Evolutionary conservation across 2,113 vertebrate species (phyloP), one percentile per base, ranked within the genome.

Genomic region (Apaloderma vittatum): DNA sequence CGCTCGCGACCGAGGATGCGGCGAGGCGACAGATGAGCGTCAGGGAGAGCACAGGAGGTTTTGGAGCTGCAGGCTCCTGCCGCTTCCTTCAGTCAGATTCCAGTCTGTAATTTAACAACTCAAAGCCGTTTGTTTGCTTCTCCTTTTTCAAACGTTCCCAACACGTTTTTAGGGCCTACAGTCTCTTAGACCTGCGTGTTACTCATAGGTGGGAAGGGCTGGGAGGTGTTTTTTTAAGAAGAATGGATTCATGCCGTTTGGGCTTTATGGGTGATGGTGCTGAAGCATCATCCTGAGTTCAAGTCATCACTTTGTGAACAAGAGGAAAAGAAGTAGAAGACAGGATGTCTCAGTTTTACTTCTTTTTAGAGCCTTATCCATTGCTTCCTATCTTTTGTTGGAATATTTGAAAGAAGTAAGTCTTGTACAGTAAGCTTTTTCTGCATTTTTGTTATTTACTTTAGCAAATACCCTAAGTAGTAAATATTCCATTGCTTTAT

Each of bases 101-200:
- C 34, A 75, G 14, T 12, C 48, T 79, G 26, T 12, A 22, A 3
- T 17, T 54, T 49, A 51, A 30, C 24, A 62, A 15, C 40, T 54
- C 37, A 80, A 46, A 18, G 34, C 34, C 24, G 63, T 24, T 1
- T 19, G 57, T 21, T 40, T 11, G 24, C 6, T 62, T 27, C 23
- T 22, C 1, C 11, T 22, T 34, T 48, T 62, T 30, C 16, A 23
- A 9, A 2, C 13, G 26, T 16, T 73, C 40, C 58, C 29, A 7
- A 81, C 8, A 0, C 5, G 3, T 32, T 30, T 45, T 8, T 40
- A 54, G 21, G 79, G 32, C 19, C 45, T 24, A 4, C 29, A 32
- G 66, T 15, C 36, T 55, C 61, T 49, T 12, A 26, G 3, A 3
- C 0, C 1, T 15, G 29, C 34, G 13, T 54, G 48, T 73, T 51